A percentile compares a stretch with the other conserved stretches of the same genome.
These are phyloP conservation scores for Adrianichthys oophorus DNA, from an alignment of 2,797 vertebrate species.

Conservation along the genomic window DNA sequence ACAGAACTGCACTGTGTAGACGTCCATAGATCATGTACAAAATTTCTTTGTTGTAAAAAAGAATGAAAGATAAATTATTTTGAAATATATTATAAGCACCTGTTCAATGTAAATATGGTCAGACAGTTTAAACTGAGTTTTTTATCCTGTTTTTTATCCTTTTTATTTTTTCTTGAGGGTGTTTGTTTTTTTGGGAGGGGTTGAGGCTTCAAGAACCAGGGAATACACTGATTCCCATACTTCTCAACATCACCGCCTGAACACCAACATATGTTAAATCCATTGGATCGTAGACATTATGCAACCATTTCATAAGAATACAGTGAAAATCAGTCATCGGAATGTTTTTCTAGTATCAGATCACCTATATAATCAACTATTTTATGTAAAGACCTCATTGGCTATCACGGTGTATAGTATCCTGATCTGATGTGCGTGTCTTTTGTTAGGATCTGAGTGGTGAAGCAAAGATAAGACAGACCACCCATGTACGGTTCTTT, in stretches of 20 bases:
- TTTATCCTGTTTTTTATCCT: conserved; percentile 47
- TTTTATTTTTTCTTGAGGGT: conserved; percentile 59
- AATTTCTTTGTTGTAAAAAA: conserved; percentile 78
- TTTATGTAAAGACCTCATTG: conserved; percentile 39
- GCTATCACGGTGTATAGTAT: conserved; percentile 21
- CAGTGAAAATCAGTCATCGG: conserved; percentile 43
- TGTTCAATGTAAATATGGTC: conserved; percentile 82
- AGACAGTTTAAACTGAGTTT: conserved; percentile 81
- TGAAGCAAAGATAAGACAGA: conserved; percentile 68
- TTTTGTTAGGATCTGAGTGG: conserved; percentile 81
- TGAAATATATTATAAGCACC: conserved; percentile 80
- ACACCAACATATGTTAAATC: conserved; percentile 73
- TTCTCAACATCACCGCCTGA: conserved; percentile 52
- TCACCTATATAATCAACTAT: conserved; percentile 48
- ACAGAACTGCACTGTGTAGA: conserved; percentile 68
- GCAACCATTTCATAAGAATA: conserved; percentile 32
- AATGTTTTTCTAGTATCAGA: conserved; percentile 44
- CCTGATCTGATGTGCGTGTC: conserved; percentile 35
- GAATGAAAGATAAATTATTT: conserved; percentile 83
- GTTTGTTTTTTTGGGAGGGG: conserved; percentile 65
- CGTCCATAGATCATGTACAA: conserved; percentile 76
- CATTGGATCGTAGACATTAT: conserved; percentile 32
- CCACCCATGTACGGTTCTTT: conserved; percentile 75
- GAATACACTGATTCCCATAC: conserved; percentile 58
- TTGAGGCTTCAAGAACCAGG: conserved; percentile 71